A percentile compares a stretch with the other conserved stretches of the same genome.
Evolutionary conservation across 1,140 invertebrate species (phyloP).

Genomic region (Sitobion miscanthi): DNA sequence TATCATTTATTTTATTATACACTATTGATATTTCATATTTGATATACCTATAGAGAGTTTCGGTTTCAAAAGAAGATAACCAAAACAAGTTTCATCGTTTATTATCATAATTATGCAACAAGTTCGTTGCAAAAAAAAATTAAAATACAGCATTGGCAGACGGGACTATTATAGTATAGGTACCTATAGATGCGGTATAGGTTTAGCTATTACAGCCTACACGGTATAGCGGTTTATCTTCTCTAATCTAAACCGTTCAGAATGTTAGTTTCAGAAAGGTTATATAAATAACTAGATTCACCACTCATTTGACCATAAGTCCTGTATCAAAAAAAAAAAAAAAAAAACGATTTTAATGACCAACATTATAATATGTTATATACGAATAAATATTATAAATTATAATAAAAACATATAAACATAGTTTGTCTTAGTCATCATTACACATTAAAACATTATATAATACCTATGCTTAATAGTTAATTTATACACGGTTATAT

Average conservation of each 20-base stretch:
- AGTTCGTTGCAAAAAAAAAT: not conserved
- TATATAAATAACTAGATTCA: not conserved
- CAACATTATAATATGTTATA: not conserved
- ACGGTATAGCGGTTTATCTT: not conserved
- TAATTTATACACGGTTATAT: too few relatives aligned
- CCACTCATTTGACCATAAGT: not conserved
- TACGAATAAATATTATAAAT: too few relatives aligned
- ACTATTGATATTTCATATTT: not conserved
- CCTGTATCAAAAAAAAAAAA: not conserved
- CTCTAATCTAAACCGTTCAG: not conserved
- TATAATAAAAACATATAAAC: too few relatives aligned
- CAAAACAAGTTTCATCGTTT: not conserved
- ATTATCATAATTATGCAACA: not conserved
- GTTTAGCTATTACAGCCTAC: too few relatives aligned
- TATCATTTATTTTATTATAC: not conserved
- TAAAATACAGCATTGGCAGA: not conserved
- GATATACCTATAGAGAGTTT: not conserved
- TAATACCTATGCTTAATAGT: too few relatives aligned
- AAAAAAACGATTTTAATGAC: not conserved
- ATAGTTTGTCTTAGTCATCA: too few relatives aligned
- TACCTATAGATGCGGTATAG: not conserved
- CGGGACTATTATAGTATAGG: too few relatives aligned
- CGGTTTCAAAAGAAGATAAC: not conserved
- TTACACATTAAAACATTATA: too few relatives aligned
- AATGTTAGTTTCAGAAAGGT: not conserved